Evolutionary conservation across 2,888 invertebrate genomes (phyloP), one percentile per base, ranked within the genome.

Genomic region (Melanotus villosus): DNA sequence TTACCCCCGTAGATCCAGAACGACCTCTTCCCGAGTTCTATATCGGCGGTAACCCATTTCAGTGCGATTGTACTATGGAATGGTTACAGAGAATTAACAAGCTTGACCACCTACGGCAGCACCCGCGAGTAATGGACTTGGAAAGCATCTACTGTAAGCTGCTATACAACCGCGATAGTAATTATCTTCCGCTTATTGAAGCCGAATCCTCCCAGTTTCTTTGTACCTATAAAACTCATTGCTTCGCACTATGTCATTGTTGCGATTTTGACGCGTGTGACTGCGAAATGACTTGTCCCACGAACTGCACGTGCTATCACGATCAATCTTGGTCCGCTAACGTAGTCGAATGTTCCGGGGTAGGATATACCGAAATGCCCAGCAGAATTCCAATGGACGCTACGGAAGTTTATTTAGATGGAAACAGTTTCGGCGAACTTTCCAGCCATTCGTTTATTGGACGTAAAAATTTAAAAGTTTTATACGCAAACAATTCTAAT

Each of bases 261-360:
- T 98, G 98, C 86, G 96, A 97, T 84, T 98, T 96, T 85, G 97
- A 96, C 84, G 96, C 96, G 59, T 98, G 98, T 87, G 98, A 98
- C 86, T 98, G 98, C 87, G 95, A 97, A 87, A 97, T 97, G 94
- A 96, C 94, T 75, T 98, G 98, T 84, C 98, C 98, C 52, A 90
- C 89, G 47, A 95, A 96, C 84, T 98, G 98, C 87, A 94, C 94
- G 69, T 98, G 98, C 83, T 97, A 96, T 87, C 96, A 96, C 83
- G 97, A 98, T 86, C 93, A 95, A 81, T 92, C 94, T 62, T 97
- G 97, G 96, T 92, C 93, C 16, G 94, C 95, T 1, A 97, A 97
- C 83, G 94, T 97, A 75, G 96, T 97, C 75, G 95, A 96, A 85
- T 97, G 97, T 85, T 94, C 94, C 14, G 91, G 89, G 65, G 91